Percentiles rank a stretch among this genome's conserved stretches.
phyloP scores from a whole-genome alignment of 2,113 vertebrate species.

The Oncorhynchus masou region DNA sequence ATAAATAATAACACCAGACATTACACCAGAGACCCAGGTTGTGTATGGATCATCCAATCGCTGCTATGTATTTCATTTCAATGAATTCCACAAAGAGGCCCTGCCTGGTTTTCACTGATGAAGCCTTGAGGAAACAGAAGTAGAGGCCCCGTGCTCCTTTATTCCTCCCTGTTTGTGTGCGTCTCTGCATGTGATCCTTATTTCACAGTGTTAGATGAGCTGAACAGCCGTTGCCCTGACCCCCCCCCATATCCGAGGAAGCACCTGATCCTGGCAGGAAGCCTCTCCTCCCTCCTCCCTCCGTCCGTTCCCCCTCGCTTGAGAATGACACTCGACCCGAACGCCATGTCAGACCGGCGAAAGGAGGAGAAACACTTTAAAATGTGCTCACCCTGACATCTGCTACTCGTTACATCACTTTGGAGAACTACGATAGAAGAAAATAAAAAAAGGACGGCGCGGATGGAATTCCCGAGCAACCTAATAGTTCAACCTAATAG shows the following conservation, averaged over 20 bases:
- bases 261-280: constrained; percentile 58
- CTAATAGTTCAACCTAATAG: not conserved
- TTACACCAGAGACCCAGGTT: constrained; percentile 7
- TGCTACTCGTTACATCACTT: constrained; percentile 52
- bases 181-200: not conserved
- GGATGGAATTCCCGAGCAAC: not conserved
- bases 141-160: not conserved
- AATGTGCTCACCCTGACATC: constrained; percentile 48
- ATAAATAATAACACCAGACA: constrained; percentile 17
- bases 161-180: not conserved
- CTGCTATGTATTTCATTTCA: not conserved
- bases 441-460: not conserved
- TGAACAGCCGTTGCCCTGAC: constrained; percentile 45
- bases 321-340: constrained; percentile 22
- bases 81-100: not conserved
- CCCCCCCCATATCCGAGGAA: constrained; percentile 38
- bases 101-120: constrained; percentile 15
- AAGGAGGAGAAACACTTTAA: constrained; percentile 32
- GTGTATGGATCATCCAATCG: not conserved
- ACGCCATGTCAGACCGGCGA: constrained; percentile 18
- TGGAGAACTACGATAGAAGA: constrained; percentile 23
- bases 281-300: not conserved
- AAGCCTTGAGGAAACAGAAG: constrained; percentile 11
- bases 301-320: constrained; percentile 49
- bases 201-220: constrained; percentile 14